Base-by-base conservation (phyloP, 2,888 invertebrate genomes). In the Ennomos erosarius region DNA sequence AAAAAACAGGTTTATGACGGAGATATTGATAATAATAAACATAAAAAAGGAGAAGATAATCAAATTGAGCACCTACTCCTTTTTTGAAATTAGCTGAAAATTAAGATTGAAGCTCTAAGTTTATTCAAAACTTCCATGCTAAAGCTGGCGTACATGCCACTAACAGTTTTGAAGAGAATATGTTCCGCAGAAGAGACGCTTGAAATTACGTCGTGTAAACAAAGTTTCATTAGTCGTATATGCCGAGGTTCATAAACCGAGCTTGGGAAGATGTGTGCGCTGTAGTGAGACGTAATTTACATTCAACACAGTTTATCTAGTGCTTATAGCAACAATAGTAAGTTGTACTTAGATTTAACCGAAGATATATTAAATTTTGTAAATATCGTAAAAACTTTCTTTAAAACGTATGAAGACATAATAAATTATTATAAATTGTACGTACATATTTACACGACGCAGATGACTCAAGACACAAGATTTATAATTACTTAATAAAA, bases 151-250 rank as follows among this genome's bases (percentile, higher is more conserved):
- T 36, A 35, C 47, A 40, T 49, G 35, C 52, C 13, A 26, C 38
- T 26, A 55, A 52, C 43, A 33, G 46, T 51, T 39, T 49, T 43
- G 46, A 53, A 38, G 40, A 61, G 40, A 61, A 43, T 37, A 40
- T 16, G 55, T 60, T 64, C 59, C 62, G 50, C 52, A 59, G 44
- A 46, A 46, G 48, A 58, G 53, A 52, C 64, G 59, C 51, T 43
- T 51, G 59, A 55, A 60, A 66, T 61, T 59, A 51, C 59, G 52
- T 38, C 10, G 53, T 50, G 48, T 63, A 58, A 68, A 64, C 59
- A 70, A 69, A 68, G 65, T 67, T 59, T 68, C 74, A 70, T 69
- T 62, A 69, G 65, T 62, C 13, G 62, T 36, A 51, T 55, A 49
- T 58, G 55, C 53, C 48, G 66, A 49, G 61, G 48, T 61, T 62